These are phyloP conservation scores for Sarcoramphus papa DNA, from an alignment of 2,797 vertebrate genomes.

Conservation along the genomic window DNA sequence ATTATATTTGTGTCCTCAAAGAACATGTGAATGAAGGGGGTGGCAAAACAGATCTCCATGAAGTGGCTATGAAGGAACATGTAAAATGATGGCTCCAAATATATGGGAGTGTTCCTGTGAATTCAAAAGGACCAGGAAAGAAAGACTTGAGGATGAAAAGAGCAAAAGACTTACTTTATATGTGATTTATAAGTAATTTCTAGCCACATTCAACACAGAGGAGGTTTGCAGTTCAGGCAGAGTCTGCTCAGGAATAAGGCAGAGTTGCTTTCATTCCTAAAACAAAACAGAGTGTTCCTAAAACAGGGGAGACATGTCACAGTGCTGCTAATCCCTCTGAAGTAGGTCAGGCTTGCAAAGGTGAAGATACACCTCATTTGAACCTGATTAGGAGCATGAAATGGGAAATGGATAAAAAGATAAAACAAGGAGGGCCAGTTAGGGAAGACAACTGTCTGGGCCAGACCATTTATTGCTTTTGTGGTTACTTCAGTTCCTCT, in stretches of 20 bases:
- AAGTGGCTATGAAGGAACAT: not conserved
- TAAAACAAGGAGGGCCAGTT: not conserved
- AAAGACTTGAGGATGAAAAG: not conserved
- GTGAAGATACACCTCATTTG: not conserved
- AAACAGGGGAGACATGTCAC: not conserved
- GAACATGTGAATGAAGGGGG: not conserved
- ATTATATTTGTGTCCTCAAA: not conserved
- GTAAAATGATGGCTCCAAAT: not conserved
- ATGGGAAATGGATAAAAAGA: not conserved
- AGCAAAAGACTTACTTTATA: not conserved
- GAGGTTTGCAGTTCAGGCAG: not conserved
- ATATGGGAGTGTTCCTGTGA: not conserved
- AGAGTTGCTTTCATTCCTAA: not conserved
- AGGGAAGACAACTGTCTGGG: not conserved
- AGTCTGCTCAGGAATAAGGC: not conserved
- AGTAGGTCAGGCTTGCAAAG: not conserved
- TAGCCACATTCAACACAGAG: not conserved
- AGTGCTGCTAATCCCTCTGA: slow-evolving; percentile 1
- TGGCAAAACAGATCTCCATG: not conserved
- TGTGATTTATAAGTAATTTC: not conserved
- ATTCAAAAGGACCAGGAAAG: not conserved
- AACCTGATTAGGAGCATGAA: not conserved
- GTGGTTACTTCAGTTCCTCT: not conserved
- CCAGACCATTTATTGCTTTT: not conserved
- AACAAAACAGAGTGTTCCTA: not conserved